These are phyloP conservation scores for Lucinisca nassula DNA, from an alignment of 2,888 invertebrate genomes.

Conservation along the genomic window DNA sequence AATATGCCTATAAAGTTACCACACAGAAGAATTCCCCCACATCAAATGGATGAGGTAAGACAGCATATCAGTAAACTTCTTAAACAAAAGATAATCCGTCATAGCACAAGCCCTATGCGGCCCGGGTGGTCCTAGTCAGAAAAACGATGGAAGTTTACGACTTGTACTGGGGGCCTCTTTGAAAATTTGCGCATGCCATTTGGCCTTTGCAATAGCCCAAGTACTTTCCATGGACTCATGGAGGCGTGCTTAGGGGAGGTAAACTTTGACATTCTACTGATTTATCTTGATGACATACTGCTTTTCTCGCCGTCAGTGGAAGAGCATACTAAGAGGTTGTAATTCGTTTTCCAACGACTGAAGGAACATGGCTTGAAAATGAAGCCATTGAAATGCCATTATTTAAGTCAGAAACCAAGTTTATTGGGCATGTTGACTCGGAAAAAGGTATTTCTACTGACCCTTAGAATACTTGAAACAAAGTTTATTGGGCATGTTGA, in stretches of 20 bases:
- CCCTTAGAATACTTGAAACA: neutral
- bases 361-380: neutral
- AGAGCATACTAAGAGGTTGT: neutral
- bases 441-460: neutral
- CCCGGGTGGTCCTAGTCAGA: neutral
- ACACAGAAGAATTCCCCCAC: too few species aligned
- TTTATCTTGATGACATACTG: neutral
- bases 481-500: neutral
- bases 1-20: too few species aligned
- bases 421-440: neutral
- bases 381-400: neutral
- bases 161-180: constrained; percentile 10
- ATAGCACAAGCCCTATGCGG: neutral
- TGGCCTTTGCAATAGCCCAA: constrained; percentile 21
- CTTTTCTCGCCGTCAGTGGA: neutral
- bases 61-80: neutral
- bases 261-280: neutral
- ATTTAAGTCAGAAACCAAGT: neutral
- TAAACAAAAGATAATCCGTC: neutral
- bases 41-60: constrained; percentile 8
- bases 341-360: neutral
- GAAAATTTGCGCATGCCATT: constrained; percentile 20
- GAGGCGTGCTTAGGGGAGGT: constrained; percentile 21
- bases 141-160: constrained; percentile 24
- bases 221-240: constrained; percentile 19